Percentiles rank a stretch among this genome's conserved stretches.
phyloP scores from a whole-genome alignment of 2,113 vertebrate genomes.

The Sinocyclocheilus anophthalmus region DNA sequence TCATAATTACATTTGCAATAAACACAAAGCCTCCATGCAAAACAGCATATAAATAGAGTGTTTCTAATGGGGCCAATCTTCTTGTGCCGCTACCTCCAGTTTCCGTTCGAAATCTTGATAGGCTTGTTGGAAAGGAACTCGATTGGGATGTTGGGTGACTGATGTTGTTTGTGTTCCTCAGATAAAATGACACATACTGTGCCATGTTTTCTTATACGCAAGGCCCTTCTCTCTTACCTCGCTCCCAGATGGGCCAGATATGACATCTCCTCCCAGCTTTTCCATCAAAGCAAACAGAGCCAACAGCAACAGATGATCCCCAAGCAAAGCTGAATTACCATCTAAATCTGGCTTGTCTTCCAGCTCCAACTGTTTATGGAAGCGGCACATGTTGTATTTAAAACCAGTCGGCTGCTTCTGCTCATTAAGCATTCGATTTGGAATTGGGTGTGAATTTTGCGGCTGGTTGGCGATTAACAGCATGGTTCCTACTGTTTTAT shows the following conservation, averaged over 20 bases:
- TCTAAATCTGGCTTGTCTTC: conserved; percentile 45
- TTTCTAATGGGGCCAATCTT: conserved; percentile 29
- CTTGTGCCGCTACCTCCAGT: conserved; percentile 19
- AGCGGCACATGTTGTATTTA: conserved; percentile 48
- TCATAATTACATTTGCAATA: conserved; percentile 52
- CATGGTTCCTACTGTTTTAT: background rate
- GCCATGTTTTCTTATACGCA: conserved; percentile 1
- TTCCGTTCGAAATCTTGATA: conserved; percentile 21
- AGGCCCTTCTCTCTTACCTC: conserved; percentile 31
- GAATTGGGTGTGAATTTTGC: conserved; percentile 26
- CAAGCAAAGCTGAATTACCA: conserved; percentile 49
- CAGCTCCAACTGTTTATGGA: conserved; percentile 48
- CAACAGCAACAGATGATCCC: conserved; percentile 54
- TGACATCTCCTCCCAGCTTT: conserved; percentile 5
- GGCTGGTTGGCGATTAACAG: background rate
- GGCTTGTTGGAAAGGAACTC: conserved; percentile 13
- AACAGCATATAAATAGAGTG: conserved; percentile 23
- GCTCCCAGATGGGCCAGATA: conserved; percentile 26
- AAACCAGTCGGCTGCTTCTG: conserved; percentile 45
- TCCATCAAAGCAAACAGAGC: conserved; percentile 30
- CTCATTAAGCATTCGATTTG: conserved; percentile 39
- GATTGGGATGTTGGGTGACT: background rate
- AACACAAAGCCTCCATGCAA: conserved; percentile 44
- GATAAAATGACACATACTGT: conserved; percentile 20
- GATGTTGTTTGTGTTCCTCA: conserved; percentile 24